These are phyloP conservation scores for Poecile montanus DNA, from an alignment of 2,797 vertebrate genomes.

Conservation along the genomic window DNA sequence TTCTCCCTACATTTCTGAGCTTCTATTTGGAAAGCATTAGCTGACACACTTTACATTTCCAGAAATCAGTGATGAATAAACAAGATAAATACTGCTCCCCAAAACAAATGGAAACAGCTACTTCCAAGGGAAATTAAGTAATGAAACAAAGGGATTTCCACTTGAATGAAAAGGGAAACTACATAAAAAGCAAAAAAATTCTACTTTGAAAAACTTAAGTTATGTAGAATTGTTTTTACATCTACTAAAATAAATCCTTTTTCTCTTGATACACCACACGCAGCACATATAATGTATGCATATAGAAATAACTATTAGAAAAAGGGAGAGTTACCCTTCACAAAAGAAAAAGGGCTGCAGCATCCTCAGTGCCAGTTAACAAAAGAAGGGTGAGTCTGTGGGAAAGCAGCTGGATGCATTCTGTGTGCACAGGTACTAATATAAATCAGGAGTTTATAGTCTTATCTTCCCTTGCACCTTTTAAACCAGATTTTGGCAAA, in stretches of 20 bases:
- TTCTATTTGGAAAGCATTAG: constrained; percentile 30
- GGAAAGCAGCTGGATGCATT: not conserved
- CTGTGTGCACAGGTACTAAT: not conserved
- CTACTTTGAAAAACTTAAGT: constrained; percentile 27
- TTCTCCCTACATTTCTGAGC: not conserved
- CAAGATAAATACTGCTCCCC: constrained; percentile 58
- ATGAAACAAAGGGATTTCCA: not conserved
- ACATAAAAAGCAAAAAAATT: not conserved
- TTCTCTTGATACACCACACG: not conserved
- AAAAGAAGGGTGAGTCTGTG: not conserved
- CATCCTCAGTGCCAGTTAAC: not conserved
- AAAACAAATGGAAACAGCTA: constrained; percentile 53
- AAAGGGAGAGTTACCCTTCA: not conserved
- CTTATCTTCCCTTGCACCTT: not conserved
- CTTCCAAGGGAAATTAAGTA: constrained; percentile 41
- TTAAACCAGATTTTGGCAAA: not conserved
- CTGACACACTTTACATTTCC: constrained; percentile 43
- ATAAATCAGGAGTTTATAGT: not conserved
- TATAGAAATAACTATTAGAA: not conserved
- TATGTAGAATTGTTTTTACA: not conserved
- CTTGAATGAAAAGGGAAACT: not conserved
- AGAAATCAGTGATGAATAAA: constrained; percentile 52
- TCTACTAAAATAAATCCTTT: not conserved
- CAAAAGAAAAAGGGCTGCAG: constrained; percentile 23
- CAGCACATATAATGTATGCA: not conserved